phyloP scores from a whole-genome alignment of 1,140 invertebrate species.

The Cyrtorhinus lividipennis region DNA sequence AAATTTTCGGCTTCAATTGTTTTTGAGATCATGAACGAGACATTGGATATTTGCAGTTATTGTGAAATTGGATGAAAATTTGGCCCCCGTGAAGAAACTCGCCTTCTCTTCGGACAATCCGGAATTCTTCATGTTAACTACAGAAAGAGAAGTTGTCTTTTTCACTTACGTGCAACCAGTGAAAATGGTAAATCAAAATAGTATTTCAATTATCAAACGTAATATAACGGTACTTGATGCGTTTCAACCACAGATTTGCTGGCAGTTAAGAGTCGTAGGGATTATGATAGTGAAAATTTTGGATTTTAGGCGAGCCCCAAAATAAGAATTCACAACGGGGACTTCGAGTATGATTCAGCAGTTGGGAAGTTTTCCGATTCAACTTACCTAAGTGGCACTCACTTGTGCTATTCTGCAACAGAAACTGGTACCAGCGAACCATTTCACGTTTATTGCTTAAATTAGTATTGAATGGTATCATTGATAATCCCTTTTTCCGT shows the following conservation, averaged over 20 bases:
- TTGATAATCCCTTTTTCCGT: too few relatives aligned
- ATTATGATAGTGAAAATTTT: too few relatives aligned
- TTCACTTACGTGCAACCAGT: neutral
- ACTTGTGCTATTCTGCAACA: neutral
- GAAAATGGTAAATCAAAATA: neutral
- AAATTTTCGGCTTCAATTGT: too few relatives aligned
- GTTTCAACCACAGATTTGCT: too few relatives aligned
- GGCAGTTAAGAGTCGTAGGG: too few relatives aligned
- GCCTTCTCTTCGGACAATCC: neutral
- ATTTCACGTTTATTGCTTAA: too few relatives aligned
- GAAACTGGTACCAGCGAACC: neutral
- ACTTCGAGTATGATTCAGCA: neutral
- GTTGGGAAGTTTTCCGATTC: neutral
- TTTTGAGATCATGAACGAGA: too few relatives aligned
- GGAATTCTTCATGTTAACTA: conserved; percentile 10
- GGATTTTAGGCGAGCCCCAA: too few relatives aligned
- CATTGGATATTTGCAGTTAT: too few relatives aligned
- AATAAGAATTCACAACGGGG: neutral
- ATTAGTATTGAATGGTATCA: too few relatives aligned
- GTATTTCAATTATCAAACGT: too few relatives aligned
- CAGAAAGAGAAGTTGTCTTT: conserved; percentile 1
- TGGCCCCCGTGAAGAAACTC: neutral
- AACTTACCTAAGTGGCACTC: neutral
- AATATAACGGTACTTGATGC: too few relatives aligned
- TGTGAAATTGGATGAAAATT: neutral